Evolutionary conservation across 2,888 invertebrate genomes (phyloP).

Genomic region (Noctuana brunneofusca): DNA sequence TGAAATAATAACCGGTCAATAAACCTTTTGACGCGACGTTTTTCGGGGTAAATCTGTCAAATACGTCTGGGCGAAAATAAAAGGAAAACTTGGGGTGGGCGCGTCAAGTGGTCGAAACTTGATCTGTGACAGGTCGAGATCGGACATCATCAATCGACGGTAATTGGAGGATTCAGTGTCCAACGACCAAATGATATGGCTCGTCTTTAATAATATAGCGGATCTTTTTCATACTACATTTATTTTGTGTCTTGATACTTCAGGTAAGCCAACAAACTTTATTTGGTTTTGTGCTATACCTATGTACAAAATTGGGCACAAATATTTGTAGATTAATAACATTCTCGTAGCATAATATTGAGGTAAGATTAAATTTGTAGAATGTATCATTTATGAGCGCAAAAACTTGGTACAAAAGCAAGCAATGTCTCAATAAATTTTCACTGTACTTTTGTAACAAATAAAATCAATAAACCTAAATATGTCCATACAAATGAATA

Average conservation of each 20-base stretch:
- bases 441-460: conserved; percentile 20
- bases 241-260: conserved; percentile 16
- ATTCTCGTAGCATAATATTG: neutral
- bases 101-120: conserved; percentile 74
- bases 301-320: conserved; percentile 1
- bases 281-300: neutral
- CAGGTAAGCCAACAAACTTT: neutral
- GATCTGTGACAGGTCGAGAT: conserved; percentile 68
- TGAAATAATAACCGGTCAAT: conserved; percentile 81
- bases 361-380: neutral
- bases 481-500: conserved; percentile 35
- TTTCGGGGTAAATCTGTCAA: conserved; percentile 74
- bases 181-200: conserved; percentile 61
- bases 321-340: neutral
- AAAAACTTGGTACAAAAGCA: conserved; percentile 13
- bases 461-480: conserved; percentile 30
- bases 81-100: conserved; percentile 58
- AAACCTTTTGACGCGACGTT: conserved; percentile 63
- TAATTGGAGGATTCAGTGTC: conserved; percentile 74
- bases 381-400: neutral
- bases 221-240: conserved; percentile 27
- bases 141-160: conserved; percentile 70
- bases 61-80: conserved; percentile 61
- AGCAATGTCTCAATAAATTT: conserved; percentile 20
- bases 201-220: conserved; percentile 44